A percentile compares a stretch with the other conserved stretches of the same genome.
These are phyloP conservation scores for Zaprionus taronus DNA, from an alignment of 1,140 invertebrate genomes.

Conservation along the genomic window DNA sequence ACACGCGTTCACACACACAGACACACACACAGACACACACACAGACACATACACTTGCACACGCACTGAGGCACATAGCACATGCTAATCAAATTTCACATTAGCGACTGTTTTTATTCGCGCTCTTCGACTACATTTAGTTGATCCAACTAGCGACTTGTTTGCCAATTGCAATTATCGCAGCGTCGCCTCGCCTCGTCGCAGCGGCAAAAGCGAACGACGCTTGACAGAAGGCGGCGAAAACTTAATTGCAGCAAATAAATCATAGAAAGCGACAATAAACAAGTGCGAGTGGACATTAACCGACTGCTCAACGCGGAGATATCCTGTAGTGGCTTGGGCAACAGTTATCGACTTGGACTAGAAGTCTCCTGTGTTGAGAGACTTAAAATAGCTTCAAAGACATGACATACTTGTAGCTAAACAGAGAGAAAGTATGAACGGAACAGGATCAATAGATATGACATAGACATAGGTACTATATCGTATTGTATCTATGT, in stretches of 20 bases:
- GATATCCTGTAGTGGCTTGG: not conserved
- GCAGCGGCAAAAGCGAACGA: constrained; percentile 25
- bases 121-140: constrained; percentile 37
- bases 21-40: not conserved
- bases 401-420: no score
- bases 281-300: not conserved
- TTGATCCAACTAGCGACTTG: constrained; percentile 22
- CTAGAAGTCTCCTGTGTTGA: not conserved
- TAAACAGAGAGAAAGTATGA: no score
- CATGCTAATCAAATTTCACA: constrained; percentile 50
- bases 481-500: no score
- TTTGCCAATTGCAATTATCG: constrained; percentile 43
- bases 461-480: no score
- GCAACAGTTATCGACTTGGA: not conserved
- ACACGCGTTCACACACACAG: constrained; percentile 13
- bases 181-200: constrained; percentile 18
- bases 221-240: constrained; percentile 48
- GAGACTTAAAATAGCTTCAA: no score
- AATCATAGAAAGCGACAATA: constrained; percentile 54
- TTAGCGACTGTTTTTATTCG: constrained; percentile 33
- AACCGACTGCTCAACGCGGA: not conserved
- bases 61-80: not conserved
- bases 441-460: no score
- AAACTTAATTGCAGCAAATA: constrained; percentile 77
- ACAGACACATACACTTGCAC: not conserved